Conservation (phyloP, 2,797 vertebrate species). For the Austrolebias charrua region DNA sequence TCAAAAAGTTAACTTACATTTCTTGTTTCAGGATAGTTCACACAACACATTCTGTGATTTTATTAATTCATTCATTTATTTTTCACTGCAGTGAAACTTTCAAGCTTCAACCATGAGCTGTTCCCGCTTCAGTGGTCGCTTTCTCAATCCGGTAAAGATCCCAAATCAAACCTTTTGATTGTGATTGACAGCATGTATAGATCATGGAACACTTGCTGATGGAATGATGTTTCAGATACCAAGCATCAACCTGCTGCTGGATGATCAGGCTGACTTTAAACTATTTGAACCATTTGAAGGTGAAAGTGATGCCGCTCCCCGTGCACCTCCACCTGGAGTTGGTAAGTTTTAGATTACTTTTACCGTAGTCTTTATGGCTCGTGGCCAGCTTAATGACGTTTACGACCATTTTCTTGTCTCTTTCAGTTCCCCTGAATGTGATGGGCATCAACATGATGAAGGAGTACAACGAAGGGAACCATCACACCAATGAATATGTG, state of each 20-base stretch:
- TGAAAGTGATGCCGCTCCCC: conserved; percentile 48
- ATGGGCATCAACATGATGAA: conserved; percentile 74
- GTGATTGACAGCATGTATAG: background rate
- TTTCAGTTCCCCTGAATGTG: conserved; percentile 72
- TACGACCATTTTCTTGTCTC: no score
- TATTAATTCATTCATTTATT: no score
- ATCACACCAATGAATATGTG: conserved; percentile 78
- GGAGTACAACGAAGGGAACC: conserved; percentile 73
- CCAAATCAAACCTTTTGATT: background rate
- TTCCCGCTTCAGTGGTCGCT: no score
- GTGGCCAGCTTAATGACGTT: no score
- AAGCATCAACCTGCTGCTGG: conserved; percentile 51
- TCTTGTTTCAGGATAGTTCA: no score
- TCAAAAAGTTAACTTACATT: no score
- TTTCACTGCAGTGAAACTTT: no score
- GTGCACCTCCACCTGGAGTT: conserved; percentile 32
- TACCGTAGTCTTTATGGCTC: background rate
- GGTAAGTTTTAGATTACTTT: background rate
- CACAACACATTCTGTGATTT: no score
- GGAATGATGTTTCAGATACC: conserved; percentile 21
- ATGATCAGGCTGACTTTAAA: conserved; percentile 63
- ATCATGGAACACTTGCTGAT: background rate
- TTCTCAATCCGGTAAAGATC: no score
- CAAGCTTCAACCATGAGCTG: no score
- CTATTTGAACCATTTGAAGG: conserved; percentile 67